These are phyloP conservation scores for Rhinolophus sinicus DNA, from an alignment of 2,113 vertebrate genomes.

Conservation along the genomic window DNA sequence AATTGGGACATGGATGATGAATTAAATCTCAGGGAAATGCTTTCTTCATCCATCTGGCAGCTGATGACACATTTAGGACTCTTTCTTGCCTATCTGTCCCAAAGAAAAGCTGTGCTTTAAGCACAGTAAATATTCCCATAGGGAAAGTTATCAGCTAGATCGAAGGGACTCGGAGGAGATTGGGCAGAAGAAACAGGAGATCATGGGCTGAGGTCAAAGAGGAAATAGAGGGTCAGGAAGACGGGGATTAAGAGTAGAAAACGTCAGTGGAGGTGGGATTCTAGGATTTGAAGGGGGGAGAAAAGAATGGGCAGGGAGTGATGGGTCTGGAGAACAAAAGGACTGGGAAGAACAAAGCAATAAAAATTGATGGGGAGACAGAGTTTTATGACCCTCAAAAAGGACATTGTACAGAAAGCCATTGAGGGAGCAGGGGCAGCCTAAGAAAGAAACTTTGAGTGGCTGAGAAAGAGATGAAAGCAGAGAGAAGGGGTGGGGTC, in stretches of 20 bases:
- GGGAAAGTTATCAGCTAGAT: slow-evolving; percentile 33
- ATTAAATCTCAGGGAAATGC: slow-evolving; percentile 71
- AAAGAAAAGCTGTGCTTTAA: slow-evolving; percentile 74
- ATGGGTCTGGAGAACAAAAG: not conserved
- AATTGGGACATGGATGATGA: slow-evolving; percentile 62
- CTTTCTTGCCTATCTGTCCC: slow-evolving; percentile 69
- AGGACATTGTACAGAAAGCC: not conserved
- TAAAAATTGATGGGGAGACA: not conserved
- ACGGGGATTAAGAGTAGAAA: not conserved
- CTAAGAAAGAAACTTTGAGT: not conserved
- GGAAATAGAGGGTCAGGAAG: slow-evolving; percentile 18
- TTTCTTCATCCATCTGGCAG: slow-evolving; percentile 75
- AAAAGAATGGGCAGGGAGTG: not conserved
- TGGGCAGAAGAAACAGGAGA: not conserved
- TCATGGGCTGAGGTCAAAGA: slow-evolving; percentile 31
- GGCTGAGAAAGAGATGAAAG: not conserved
- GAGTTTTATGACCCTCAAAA: not conserved
- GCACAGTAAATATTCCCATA: slow-evolving; percentile 52
- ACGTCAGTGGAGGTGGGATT: not conserved
- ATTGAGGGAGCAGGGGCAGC: not conserved
- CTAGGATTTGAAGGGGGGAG: not conserved
- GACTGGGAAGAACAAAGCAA: not conserved
- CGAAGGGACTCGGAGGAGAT: not conserved
- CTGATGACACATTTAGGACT: slow-evolving; percentile 77
- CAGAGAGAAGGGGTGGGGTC: not conserved